Percentiles rank a stretch among this genome's conserved stretches.
These are phyloP conservation scores for Pyrgus malvae DNA, from an alignment of 2,888 invertebrate genomes.

Conservation along the genomic window DNA sequence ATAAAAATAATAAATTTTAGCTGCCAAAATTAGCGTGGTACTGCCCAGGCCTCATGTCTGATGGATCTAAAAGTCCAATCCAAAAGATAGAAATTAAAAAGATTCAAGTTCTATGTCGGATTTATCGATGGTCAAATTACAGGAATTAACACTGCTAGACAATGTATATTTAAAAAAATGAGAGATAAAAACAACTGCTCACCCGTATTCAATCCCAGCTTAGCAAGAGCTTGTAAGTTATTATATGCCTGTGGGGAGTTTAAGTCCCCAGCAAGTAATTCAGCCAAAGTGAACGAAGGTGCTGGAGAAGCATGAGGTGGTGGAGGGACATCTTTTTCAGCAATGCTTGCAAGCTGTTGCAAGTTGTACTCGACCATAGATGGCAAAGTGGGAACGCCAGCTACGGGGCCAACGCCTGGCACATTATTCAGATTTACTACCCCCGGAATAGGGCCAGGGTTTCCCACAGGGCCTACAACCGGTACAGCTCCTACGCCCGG, in stretches of 20 bases:
- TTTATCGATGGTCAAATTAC: too few relatives aligned
- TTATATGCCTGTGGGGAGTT: conserved; percentile 89
- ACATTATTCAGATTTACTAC: conserved; percentile 62
- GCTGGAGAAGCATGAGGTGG: conserved; percentile 79
- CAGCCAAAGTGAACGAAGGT: conserved; percentile 88
- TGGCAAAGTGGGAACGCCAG: conserved; percentile 67
- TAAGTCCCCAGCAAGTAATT: conserved; percentile 87
- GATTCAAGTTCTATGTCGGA: too few relatives aligned
- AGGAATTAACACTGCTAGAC: background rate
- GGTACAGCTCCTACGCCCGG: conserved; percentile 54
- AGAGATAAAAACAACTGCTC: conserved; percentile 39
- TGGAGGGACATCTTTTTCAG: conserved; percentile 84
- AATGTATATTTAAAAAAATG: background rate
- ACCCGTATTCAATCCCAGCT: conserved; percentile 89
- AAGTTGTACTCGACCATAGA: conserved; percentile 94
- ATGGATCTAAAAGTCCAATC: too few relatives aligned
- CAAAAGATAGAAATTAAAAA: too few relatives aligned
- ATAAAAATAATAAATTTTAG: too few relatives aligned
- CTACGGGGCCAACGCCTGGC: conserved; percentile 49
- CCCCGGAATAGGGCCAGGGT: conserved; percentile 55
- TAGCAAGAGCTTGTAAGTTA: conserved; percentile 94
- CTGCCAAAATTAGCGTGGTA: too few relatives aligned
- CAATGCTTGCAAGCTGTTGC: conserved; percentile 91
- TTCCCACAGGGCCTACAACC: conserved; percentile 55
- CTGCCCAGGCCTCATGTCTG: too few relatives aligned